Base-by-base conservation (phyloP, 2,888 invertebrate species). In the Thysanoteuthis rhombus region DNA sequence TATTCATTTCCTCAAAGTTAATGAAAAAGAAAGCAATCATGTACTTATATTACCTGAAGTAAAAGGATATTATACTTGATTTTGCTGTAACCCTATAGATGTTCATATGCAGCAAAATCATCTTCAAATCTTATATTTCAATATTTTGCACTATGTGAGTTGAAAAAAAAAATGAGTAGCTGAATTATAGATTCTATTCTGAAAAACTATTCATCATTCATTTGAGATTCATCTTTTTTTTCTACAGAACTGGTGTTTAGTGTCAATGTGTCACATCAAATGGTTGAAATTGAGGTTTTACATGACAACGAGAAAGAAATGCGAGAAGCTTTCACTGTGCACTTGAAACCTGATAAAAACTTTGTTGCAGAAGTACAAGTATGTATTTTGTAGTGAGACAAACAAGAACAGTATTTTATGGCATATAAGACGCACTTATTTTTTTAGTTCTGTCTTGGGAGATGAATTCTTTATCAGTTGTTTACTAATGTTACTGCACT, bases 291-390 rank as follows among this genome's bases (percentile, higher is more conserved):
- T 32, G 96, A 96, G 93, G 96, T 97, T 90, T 94, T 97, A 90
- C 96, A 95, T 94, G 97, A 97, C 94, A 95, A 93, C 36, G 95
- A 96, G 93, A 95, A 95, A 89, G 97, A 97, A 94, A 96, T 96
- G 94, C 95, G 96, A 92, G 97, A 97, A 94, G 95, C 96, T 12
- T 97, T 97, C 95, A 96, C 96, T 10, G 95, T 97, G 28, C 96
- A 96, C 93, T 95, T 97, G 36, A 94, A 94, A 38, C 95, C 95
- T 32, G 96, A 96, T 94, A 94, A 94, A 45, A 95, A 95, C 93
- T 94, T 95, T 94, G 94, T 96, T 1, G 96, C 96, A 32, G 96
- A 96, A 92, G 95, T 97, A n/a, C 95, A 96, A 96, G 97, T 97
- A 94, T 94, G 94, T 94, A 52, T 42, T 42, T 93, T 32, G 16